Evolutionary conservation across 2,888 invertebrate species (phyloP), one percentile per base, ranked within the genome.

Genomic region (Caenorhabditis afra): DNA sequence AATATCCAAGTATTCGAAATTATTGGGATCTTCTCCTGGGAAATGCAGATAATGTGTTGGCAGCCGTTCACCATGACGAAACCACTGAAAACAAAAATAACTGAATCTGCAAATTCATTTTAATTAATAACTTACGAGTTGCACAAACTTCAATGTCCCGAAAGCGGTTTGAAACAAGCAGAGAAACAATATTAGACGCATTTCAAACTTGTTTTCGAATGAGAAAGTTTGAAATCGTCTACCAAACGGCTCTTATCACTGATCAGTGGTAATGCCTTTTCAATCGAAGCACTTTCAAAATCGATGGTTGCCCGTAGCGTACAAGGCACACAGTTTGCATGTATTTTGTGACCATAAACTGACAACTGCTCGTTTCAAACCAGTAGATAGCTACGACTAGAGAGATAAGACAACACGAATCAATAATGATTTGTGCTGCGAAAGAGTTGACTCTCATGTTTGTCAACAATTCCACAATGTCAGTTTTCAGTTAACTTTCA

Each of bases 21-120:
- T 50, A 1, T 29, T 45, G 1, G 70, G 66, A 22, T 81, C 77
- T 55, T 83, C 82, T 3, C 66, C 68, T 0, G 83, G 81, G 41
- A 86, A 82, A 20, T 67, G 67, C 4, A 83, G 45, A 64, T 76
- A 87, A 47, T 81, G 81, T 8, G 83, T 85, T 1, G 87, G 87
- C 16, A 79, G 53, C 8, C 87, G 77, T 68, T 87, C 82, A 3
- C 87, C 87, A 71, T 87, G 87, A n/a, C 87, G 86, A 64, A 84
- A 86, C 76, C 85, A 85, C 83, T 83, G 55, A 59, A 29, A 29
- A n/a, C n/a, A n/a, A 29, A 29, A 29, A 29, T 29, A 77, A 64
- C 20, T 11, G 11, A 14, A 16, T n/a, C 3, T n/a, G n/a, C n/a
- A n/a, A n/a, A n/a, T 22, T 22, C 7, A 29, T 49, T 12, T 55